Base-by-base conservation (phyloP, 1,140 invertebrate genomes). In the Subanguina moxae region DNA sequence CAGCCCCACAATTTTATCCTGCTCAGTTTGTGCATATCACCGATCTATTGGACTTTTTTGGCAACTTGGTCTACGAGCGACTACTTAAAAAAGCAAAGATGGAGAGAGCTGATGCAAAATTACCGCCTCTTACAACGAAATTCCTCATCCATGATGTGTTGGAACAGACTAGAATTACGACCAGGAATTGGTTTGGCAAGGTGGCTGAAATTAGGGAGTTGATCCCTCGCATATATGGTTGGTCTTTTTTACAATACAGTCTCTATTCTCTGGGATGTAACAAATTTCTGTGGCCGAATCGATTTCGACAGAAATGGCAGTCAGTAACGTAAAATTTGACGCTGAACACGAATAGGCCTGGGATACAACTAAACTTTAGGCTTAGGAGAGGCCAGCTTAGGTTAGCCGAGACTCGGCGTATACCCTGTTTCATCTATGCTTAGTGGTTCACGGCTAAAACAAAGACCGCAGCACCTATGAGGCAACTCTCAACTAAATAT, bases 131-230 rank as follows among this genome's bases (percentile, higher is more conserved):
- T 76, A 1, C 75, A 84, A 82, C 84, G 38, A 83, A 85, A 56
- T 86, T 86, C 64, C 84, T 82, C 25, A 84, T 84, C 57, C 88
- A 89, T 70, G 88, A 89, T 85, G 88, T 93, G 13, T 88, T 90
- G 17, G 92, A 94, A 83, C 86, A 88, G 68, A 93, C 93, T 0
- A 92, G 93, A 83, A 94, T 97, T 85, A 97, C 92, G 8, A 95
- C 93, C 83, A 88, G 91, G 68, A 98, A 98, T 87, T 98, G 94
- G 94, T 94, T 97, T 85, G 97, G 92, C 84, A 98, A 98, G 87
- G 93, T 97, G 82, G 91, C 93, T 1, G 96, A 93, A 0, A 96
- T 97, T 70, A 86, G 93, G 79, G 94, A 97, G 85, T 83, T 97
- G 9, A 86, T 97, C 32, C 93, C 94, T 21, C 86, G 93, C 32